Evolutionary conservation across 2,113 vertebrate genomes (phyloP).

Genomic region (Tretioscincus oriximinensis): DNA sequence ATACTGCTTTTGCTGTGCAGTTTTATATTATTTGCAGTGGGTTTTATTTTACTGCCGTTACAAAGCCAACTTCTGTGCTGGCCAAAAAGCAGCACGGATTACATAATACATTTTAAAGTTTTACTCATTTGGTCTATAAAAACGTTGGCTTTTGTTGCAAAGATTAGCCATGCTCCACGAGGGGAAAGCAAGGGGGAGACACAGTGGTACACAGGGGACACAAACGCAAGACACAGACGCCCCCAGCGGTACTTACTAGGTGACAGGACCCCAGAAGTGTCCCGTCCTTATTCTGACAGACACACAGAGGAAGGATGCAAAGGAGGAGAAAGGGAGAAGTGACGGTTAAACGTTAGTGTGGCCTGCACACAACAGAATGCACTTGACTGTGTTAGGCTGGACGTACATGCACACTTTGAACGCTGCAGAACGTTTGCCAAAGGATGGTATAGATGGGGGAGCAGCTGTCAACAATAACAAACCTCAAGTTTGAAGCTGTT

Average conservation of each 20-base stretch:
- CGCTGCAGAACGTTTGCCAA: neutral
- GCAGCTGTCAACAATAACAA: no score
- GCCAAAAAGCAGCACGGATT: neutral
- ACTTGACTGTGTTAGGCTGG: constrained; percentile 19
- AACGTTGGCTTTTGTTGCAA: constrained; percentile 9
- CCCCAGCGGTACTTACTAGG: constrained; percentile 88
- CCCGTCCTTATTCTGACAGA: constrained; percentile 94
- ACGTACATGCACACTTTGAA: constrained; percentile 25
- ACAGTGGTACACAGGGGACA: constrained; percentile 57
- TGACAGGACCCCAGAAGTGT: constrained; percentile 92
- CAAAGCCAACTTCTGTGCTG: no score
- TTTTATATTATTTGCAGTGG: neutral
- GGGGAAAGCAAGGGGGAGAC: neutral
- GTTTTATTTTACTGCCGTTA: neutral
- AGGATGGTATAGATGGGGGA: no score
- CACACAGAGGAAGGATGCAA: constrained; percentile 73
- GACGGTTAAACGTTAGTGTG: constrained; percentile 66
- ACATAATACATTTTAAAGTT: no score
- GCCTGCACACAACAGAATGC: constrained; percentile 52
- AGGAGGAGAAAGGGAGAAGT: constrained; percentile 75
- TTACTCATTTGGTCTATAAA: neutral
- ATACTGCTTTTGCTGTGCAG: neutral
- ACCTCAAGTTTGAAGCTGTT: no score
- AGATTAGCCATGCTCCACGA: constrained; percentile 1
- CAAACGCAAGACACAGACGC: constrained; percentile 1